phyloP scores from a whole-genome alignment of 2,113 vertebrate species.

The Psettodes erumei region DNA sequence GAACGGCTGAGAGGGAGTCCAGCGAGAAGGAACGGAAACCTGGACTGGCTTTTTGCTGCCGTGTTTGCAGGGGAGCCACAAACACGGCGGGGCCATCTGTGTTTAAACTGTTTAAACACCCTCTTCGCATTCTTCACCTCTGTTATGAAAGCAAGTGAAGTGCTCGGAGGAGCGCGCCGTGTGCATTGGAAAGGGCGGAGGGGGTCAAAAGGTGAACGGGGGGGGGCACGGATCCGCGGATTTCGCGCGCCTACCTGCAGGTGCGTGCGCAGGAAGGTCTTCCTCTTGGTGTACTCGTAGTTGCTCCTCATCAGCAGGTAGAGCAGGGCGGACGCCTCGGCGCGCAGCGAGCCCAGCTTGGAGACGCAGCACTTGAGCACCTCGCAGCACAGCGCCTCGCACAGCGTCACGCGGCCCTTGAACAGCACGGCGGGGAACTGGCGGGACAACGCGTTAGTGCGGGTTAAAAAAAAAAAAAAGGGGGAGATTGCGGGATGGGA shows the following conservation, averaged over 20 bases:
- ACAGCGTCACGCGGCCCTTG: conserved; percentile 94
- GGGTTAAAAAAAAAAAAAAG: too few species aligned
- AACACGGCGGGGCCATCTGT: not conserved
- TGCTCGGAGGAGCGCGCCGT: not conserved
- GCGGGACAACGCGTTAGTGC: not conserved
- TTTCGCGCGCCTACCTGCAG: conserved; percentile 89
- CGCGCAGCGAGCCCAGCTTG: conserved; percentile 89
- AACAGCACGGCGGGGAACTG: conserved; percentile 95
- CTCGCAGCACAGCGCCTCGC: conserved; percentile 94
- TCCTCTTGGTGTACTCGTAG: conserved; percentile 96
- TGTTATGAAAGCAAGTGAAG: not conserved
- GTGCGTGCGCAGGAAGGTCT: conserved; percentile 93
- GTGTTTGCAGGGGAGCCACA: not conserved
- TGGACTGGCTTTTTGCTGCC: not conserved
- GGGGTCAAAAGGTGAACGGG: not conserved
- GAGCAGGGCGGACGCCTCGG: conserved; percentile 93
- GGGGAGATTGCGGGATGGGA: not conserved
- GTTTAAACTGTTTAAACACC: conserved; percentile 27
- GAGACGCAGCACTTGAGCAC: conserved; percentile 97
- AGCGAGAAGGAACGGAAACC: conserved; percentile 1
- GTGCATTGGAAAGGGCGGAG: too few species aligned
- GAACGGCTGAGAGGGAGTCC: not conserved
- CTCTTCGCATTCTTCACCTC: not conserved
- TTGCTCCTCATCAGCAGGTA: conserved; percentile 98
- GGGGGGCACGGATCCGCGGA: too few species aligned